Percentiles rank a stretch among this genome's conserved stretches.
These are phyloP conservation scores for Arion vulgaris DNA, from an alignment of 1,140 invertebrate genomes.

Conservation along the genomic window DNA sequence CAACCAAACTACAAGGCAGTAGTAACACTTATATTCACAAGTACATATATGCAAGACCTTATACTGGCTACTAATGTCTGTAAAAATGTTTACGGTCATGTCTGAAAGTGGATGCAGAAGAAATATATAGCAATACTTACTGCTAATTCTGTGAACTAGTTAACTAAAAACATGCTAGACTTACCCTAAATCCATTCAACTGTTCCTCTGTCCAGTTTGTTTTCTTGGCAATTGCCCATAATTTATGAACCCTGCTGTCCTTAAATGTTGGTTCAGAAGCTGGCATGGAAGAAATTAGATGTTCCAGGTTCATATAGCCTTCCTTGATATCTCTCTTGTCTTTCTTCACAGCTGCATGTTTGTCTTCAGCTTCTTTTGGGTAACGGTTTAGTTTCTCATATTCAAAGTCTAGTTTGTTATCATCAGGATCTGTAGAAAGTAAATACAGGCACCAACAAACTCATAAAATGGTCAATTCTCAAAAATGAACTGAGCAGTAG, in stretches of 20 bases:
- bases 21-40: no score
- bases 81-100: no score
- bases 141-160: no score
- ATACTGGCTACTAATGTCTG: no score
- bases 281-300: conserved; percentile 73
- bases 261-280: conserved; percentile 85
- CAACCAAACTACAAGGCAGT: no score
- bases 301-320: conserved; percentile 85
- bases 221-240: conserved; percentile 87
- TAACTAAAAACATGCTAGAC: no score
- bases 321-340: conserved; percentile 85
- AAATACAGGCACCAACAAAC: background rate
- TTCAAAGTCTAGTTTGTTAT: conserved; percentile 53
- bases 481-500: background rate
- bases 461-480: background rate
- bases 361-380: conserved; percentile 43
- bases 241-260: conserved; percentile 88
- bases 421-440: conserved; percentile 44
- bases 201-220: conserved; percentile 87
- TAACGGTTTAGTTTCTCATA: conserved; percentile 41
- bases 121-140: no score
- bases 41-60: no score
- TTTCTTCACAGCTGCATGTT: conserved; percentile 75
- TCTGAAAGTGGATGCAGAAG: no score
- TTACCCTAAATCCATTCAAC: conserved; percentile 85